Evolutionary conservation across 1,140 invertebrate species (phyloP).

Genomic region (Hypothenemus hampei): DNA sequence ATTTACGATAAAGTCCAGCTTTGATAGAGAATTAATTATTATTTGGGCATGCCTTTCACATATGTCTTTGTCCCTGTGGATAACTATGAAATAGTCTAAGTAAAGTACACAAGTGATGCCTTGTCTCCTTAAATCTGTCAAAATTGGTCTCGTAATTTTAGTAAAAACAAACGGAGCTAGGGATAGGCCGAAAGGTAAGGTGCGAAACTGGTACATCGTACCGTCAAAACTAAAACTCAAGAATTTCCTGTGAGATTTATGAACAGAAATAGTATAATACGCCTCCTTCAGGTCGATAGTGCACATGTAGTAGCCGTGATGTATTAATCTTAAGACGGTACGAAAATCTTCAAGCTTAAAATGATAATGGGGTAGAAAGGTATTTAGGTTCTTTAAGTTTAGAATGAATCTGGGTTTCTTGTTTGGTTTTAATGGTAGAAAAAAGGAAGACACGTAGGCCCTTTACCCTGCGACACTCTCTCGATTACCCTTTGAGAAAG

Average conservation of each 20-base stretch:
- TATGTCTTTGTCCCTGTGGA: no score
- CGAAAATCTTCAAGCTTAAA: slow-evolving; percentile 28
- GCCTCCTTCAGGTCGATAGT: slow-evolving; percentile 21
- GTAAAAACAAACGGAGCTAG: slow-evolving; percentile 11
- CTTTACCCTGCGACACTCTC: no score
- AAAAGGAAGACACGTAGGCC: slow-evolving; percentile 24
- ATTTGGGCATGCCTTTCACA: no score
- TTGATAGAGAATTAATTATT: no score
- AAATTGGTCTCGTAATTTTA: slow-evolving; percentile 21
- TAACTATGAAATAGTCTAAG: slow-evolving; percentile 13
- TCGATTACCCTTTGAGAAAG: no score
- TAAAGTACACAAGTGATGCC: slow-evolving; percentile 7
- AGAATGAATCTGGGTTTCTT: slow-evolving; percentile 18
- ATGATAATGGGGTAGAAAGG: slow-evolving; percentile 14
- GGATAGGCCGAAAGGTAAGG: slow-evolving; percentile 11
- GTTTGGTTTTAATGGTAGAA: slow-evolving; percentile 24
- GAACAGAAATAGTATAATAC: slow-evolving; percentile 4
- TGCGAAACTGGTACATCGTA: slow-evolving; percentile 1
- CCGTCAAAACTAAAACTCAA: slow-evolving; percentile 12
- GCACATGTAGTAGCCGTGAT: slow-evolving; percentile 11
- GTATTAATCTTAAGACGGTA: slow-evolving; percentile 14
- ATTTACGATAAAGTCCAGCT: slow-evolving; percentile 5
- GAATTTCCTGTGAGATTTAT: slow-evolving; percentile 5
- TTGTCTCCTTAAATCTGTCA: slow-evolving; percentile 8
- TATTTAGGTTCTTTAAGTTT: slow-evolving; percentile 27